phyloP scores from a whole-genome alignment of 2,888 invertebrate species.

The Thalpophila matura region DNA sequence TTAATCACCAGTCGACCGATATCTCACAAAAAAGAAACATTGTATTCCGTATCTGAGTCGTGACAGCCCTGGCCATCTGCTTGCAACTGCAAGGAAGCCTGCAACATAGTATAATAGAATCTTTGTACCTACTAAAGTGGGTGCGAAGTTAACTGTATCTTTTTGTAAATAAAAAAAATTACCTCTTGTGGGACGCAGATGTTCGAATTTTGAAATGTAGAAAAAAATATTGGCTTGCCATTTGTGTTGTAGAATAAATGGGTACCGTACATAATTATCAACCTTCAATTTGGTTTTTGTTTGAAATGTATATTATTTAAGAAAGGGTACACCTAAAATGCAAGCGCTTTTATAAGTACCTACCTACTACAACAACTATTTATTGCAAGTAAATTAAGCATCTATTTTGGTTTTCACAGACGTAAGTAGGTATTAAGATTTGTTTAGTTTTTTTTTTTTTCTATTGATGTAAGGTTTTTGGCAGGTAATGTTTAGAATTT shows the following conservation, averaged over 20 bases:
- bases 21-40: slow-evolving; percentile 43
- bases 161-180: slow-evolving; percentile 51
- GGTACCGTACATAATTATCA: no score
- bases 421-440: no score
- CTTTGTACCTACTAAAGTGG: slow-evolving; percentile 69
- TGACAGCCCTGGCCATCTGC: slow-evolving; percentile 77
- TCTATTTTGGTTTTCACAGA: no score
- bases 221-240: slow-evolving; percentile 42
- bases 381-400: no score
- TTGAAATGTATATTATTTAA: neutral
- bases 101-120: slow-evolving; percentile 58
- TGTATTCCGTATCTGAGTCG: slow-evolving; percentile 61
- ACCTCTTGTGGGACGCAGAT: slow-evolving; percentile 57
- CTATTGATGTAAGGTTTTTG: no score
- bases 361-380: no score
- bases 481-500: no score
- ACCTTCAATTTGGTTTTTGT: slow-evolving; percentile 14
- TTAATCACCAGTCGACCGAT: slow-evolving; percentile 51
- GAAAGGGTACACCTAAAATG: no score
- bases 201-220: slow-evolving; percentile 43
- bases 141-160: slow-evolving; percentile 76
- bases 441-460: no score
- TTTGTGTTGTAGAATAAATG: slow-evolving; percentile 20
- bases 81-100: slow-evolving; percentile 70
- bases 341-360: no score